Percentiles rank a stretch among this genome's conserved stretches.
Evolutionary conservation across 2,888 invertebrate genomes (phyloP).

Genomic region (Hipparchia sbordonii): DNA sequence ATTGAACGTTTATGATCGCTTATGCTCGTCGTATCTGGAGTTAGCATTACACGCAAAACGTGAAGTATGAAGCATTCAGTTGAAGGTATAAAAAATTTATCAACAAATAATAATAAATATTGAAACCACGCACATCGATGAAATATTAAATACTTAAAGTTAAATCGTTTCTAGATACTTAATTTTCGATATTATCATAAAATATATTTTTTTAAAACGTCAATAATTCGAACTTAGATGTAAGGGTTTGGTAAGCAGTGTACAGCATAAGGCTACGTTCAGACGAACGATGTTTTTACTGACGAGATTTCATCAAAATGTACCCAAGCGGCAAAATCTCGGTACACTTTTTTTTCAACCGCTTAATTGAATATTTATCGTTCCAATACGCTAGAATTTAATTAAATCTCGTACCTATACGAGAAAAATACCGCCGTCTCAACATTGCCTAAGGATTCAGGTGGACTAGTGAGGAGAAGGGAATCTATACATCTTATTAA

Average conservation of each 20-base stretch:
- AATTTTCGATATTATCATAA: constrained; percentile 68
- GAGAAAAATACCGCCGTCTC: neutral
- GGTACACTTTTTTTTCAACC: neutral
- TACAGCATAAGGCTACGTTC: constrained; percentile 58
- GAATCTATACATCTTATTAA: constrained; percentile 57
- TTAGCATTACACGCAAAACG: constrained; percentile 11
- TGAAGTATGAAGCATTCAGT: constrained; percentile 34
- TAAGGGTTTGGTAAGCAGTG: constrained; percentile 72
- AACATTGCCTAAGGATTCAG: constrained; percentile 24
- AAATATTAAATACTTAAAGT: constrained; percentile 57
- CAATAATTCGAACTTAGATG: constrained; percentile 74
- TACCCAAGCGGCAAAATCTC: neutral
- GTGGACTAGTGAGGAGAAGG: constrained; percentile 50
- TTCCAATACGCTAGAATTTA: neutral
- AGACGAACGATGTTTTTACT: neutral
- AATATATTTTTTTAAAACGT: constrained; percentile 69
- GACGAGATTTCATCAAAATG: neutral
- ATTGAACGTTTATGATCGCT: neutral
- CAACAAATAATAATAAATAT: constrained; percentile 25
- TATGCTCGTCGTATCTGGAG: constrained; percentile 19
- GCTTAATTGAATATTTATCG: neutral
- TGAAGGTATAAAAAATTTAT: constrained; percentile 39
- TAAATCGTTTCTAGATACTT: constrained; percentile 59
- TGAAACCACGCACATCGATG: constrained; percentile 52
- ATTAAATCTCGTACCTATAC: neutral